phyloP scores from a whole-genome alignment of 1,140 invertebrate species.

The Euwallacea fornicatus region DNA sequence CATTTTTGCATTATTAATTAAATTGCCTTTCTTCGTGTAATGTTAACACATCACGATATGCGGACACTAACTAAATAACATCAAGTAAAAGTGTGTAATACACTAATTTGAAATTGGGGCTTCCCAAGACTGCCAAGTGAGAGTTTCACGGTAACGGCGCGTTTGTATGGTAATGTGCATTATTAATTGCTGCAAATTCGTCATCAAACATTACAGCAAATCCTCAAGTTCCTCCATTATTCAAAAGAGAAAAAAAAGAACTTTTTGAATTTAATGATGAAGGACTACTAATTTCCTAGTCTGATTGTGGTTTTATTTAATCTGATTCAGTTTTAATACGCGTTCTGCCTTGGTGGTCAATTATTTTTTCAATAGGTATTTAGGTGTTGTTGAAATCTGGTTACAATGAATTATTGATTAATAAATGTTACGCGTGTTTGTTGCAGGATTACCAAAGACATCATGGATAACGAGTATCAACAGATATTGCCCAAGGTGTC shows the following conservation, averaged over 20 bases:
- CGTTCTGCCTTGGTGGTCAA: neutral
- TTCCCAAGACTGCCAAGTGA: neutral
- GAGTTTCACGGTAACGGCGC: neutral
- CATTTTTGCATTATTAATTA: neutral
- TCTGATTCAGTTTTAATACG: neutral
- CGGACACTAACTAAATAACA: neutral
- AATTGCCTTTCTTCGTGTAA: conserved; percentile 2
- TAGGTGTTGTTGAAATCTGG: neutral
- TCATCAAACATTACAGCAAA: neutral
- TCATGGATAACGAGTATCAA: conserved; percentile 31
- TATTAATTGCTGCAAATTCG: too few relatives aligned
- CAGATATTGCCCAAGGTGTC: conserved; percentile 48
- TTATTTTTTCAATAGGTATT: conserved; percentile 1
- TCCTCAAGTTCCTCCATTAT: neutral
- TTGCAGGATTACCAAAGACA: neutral
- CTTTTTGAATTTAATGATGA: neutral
- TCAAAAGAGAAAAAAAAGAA: too few relatives aligned
- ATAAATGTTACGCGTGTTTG: neutral
- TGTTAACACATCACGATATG: neutral
- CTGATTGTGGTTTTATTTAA: neutral
- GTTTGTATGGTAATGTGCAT: neutral
- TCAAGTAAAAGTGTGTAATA: neutral
- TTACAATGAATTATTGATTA: conserved; percentile 4
- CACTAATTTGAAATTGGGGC: neutral
- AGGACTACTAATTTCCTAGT: neutral